Evolutionary conservation across 2,888 invertebrate genomes (phyloP), one percentile per base, ranked within the genome.

Genomic region (Pammene aurita): DNA sequence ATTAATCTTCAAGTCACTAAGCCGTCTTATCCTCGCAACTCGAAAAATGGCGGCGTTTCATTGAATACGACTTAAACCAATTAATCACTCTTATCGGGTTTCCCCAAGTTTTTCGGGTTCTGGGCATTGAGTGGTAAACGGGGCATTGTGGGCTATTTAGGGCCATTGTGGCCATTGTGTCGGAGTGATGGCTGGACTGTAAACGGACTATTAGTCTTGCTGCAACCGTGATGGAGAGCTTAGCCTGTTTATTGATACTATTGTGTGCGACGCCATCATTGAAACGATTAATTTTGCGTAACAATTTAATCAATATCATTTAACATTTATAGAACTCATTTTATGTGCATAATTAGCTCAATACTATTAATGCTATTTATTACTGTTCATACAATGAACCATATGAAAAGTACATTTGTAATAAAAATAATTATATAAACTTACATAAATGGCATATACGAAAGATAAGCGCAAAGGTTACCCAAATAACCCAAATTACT

Each of bases 11-110:
- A 70, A 72, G 74, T 74, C 76, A 75, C 77, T 79, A 82, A 78
- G 75, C 71, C 77, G 70, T 81, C 80, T 87, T 85, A 87, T 81
- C 81, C 80, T 75, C 68, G 72, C 70, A 65, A 73, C 67, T 67
- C 64, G 44, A 66, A 84, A 85, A 84, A 85, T 84, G 79, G 84
- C 80, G 78, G 77, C 77, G 83, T 87, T 89, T 86, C 89, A 92
- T 91, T 92, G 92, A 92, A 90, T 86, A 86, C 86, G 83, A 84
- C 87, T 91, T 89, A 86, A 86, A 84, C 85, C 92, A 88, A 92
- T 92, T 92, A 92, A 92, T 92, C 92, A 92, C 88, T 84, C 87
- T 90, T 92, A 92, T 92, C 92, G 85, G 88, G 81, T 81, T 87
- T 86, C 86, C 84, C 85, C 74, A 81, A 83, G 85, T 88, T 90